Evolutionary conservation across 2,888 invertebrate genomes (phyloP), one percentile per base, ranked within the genome.

Genomic region (Chaitophorus viminalis): DNA sequence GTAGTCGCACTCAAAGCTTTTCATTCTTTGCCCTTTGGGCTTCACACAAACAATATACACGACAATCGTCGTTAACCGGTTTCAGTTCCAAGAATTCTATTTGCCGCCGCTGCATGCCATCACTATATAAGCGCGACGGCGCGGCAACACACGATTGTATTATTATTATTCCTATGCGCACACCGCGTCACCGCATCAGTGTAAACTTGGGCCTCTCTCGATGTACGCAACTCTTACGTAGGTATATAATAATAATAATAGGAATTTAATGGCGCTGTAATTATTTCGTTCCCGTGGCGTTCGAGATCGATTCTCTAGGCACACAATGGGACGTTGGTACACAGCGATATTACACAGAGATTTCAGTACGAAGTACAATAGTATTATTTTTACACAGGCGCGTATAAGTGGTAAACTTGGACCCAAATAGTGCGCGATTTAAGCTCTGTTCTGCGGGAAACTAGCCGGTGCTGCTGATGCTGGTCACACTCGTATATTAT

Each of bases 51-150:
- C 70, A 21, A 36, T 46, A 36, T 36, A 75, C 74, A 87, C 87
- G 74, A 79, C 79, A 68, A 52, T 36, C 74, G 77, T 72, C 65
- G 74, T 81, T 75, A 87, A 87, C 87, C 87, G 87, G 87, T 87
- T 87, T 87, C 60, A 18, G 81, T 87, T 87, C 87, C 65, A 65
- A 75, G 81, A 81, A 81, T 87, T 87, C 81, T 75, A 21, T 18
- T 87, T 60, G n/a, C 31, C 60, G 77, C 25, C 75, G 77, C 33
- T 52, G 46, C 76, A 54, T 72, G 72, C 78, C 78, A 6, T 70
- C 78, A 78, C 68, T 65, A n/a, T 39, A 75, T 25, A 5, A 25
- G 21, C 21, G 60, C 60, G 60, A 25, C 60, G 60, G 60, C 60
- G 21, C 60, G 25, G 60, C 60, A 60, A 21, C 25, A 60, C 60